Evolutionary conservation across 1,140 invertebrate species (phyloP).

Genomic region (Caenorhabditis latens): DNA sequence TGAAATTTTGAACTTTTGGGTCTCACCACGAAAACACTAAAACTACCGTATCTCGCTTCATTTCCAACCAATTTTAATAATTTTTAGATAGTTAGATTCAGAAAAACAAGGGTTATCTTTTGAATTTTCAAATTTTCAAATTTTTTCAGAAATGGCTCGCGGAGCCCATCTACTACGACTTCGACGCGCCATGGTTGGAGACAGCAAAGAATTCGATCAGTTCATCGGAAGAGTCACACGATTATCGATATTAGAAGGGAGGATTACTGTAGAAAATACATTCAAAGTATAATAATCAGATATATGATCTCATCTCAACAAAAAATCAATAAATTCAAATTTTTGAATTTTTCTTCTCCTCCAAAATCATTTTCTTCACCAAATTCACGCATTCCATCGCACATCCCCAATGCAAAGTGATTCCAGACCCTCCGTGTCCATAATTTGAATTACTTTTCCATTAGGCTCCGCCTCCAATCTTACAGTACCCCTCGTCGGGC

Average conservation of each 20-base stretch:
- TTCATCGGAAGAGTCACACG: not conserved
- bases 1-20: not conserved
- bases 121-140: no score
- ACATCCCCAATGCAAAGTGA: constrained; percentile 89
- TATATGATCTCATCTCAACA: constrained; percentile 6
- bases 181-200: constrained; percentile 55
- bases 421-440: constrained; percentile 91
- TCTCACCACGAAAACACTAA: no score
- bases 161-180: constrained; percentile 47
- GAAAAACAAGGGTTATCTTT: no score
- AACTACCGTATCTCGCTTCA: no score
- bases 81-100: no score
- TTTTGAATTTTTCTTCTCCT: constrained; percentile 26
- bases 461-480: constrained; percentile 83
- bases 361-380: constrained; percentile 80
- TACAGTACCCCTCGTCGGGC: constrained; percentile 85
- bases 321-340: constrained; percentile 11
- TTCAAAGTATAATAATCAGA: no score
- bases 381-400: constrained; percentile 84
- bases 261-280: not conserved
- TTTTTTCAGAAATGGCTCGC: constrained; percentile 53
- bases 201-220: not conserved
- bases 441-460: constrained; percentile 88
- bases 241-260: not conserved
- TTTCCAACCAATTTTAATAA: no score